Conservation (phyloP, 2,888 invertebrate species). For the Trichogramma dendrolimi region DNA sequence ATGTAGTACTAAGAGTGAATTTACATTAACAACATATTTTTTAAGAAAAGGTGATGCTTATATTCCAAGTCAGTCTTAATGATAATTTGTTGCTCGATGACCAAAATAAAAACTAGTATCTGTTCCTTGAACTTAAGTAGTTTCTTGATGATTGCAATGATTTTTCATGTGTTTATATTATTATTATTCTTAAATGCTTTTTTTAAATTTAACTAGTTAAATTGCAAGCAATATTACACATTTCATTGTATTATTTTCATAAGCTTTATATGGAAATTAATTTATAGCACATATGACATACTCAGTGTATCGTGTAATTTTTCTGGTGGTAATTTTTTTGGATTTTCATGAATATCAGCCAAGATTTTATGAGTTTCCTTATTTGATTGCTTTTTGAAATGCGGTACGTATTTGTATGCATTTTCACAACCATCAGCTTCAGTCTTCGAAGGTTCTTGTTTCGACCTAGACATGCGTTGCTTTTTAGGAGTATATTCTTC, state of each 20-base stretch:
- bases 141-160: no score
- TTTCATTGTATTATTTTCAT: no score
- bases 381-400: constrained; percentile 10
- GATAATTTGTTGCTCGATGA: constrained; percentile 43
- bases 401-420: constrained; percentile 48
- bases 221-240: no score
- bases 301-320: background rate
- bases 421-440: constrained; percentile 48
- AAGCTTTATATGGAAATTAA: background rate
- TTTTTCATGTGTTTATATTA: no score
- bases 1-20: no score
- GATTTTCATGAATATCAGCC: background rate
- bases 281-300: background rate
- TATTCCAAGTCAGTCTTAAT: constrained; percentile 51
- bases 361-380: background rate
- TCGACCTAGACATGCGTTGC: constrained; percentile 49
- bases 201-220: no score
- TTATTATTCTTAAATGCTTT: no score
- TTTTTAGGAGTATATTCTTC: constrained; percentile 51
- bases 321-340: background rate
- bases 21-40: constrained; percentile 37
- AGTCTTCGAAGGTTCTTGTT: constrained; percentile 50
- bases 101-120: constrained; percentile 43
- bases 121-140: constrained; percentile 29
- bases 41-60: constrained; percentile 45